These are phyloP conservation scores for Andricus grossulariae DNA, from an alignment of 1,140 invertebrate species.

Conservation along the genomic window DNA sequence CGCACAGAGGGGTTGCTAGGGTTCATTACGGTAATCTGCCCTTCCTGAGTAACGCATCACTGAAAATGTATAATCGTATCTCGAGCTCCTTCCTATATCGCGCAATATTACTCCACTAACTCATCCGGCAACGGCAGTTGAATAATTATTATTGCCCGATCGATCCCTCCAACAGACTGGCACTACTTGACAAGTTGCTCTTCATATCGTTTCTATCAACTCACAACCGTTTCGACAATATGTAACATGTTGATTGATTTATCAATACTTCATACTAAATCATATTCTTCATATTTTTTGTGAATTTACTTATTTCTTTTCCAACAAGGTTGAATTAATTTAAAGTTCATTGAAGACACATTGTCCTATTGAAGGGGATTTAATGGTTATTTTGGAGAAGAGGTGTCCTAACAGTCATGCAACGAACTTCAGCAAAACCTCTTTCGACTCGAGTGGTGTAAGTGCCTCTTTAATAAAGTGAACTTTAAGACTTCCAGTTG, in stretches of 20 bases:
- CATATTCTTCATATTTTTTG: too few species aligned
- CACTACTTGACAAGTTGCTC: slow-evolving; percentile 15
- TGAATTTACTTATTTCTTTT: neutral
- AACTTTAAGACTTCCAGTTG: slow-evolving; percentile 66
- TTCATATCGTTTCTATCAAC: neutral
- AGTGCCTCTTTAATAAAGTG: slow-evolving; percentile 69
- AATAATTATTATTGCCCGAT: slow-evolving; percentile 60
- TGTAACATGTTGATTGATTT: too few species aligned
- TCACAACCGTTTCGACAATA: too few species aligned
- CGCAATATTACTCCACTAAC: slow-evolving; percentile 35
- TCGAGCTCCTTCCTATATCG: slow-evolving; percentile 42
- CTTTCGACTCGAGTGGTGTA: slow-evolving; percentile 51
- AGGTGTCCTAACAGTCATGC: neutral
- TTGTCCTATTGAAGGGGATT: neutral
- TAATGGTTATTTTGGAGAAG: slow-evolving; percentile 9
- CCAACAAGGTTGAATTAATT: neutral
- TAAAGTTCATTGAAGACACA: neutral
- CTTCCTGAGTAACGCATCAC: slow-evolving; percentile 67
- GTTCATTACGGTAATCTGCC: slow-evolving; percentile 70
- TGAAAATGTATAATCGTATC: slow-evolving; percentile 70
- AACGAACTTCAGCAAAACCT: slow-evolving; percentile 4
- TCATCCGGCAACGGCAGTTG: neutral
- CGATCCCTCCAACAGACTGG: slow-evolving; percentile 26
- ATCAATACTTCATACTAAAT: too few species aligned
- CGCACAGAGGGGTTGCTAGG: slow-evolving; percentile 59